Evolutionary conservation across 1,140 invertebrate species (phyloP), one percentile per base, ranked within the genome.

Genomic region (Ceratosolen solmsi): DNA sequence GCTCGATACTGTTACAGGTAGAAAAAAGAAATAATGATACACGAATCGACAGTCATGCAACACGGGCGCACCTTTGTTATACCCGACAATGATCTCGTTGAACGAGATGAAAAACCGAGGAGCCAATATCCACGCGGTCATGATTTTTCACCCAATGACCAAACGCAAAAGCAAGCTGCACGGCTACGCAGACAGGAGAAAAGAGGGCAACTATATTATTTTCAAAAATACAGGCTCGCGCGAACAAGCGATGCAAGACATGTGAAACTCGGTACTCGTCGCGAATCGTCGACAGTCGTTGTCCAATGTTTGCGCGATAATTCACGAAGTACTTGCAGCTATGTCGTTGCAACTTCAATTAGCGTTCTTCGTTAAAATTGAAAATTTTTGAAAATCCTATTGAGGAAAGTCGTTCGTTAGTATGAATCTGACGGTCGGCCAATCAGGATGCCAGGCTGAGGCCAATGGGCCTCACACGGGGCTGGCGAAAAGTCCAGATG

Each of bases 191-290:
- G 13, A n/a, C n/a, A 71, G 38, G 38, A 27, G 25, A 17, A 71
- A 49, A 71, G 70, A 41, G 15, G 9, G 70, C 70, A 17, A n/a
- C 4, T 20, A 70, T 5, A 13, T 36, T 2, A 41, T 51, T 54
- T 38, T 22, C 27, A 9, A 22, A 1, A 36, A 56, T 36, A 41
- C 30, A 70, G 20, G 0, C 33, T n/a, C n/a, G 30, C 20, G 25
- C 8, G 46, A 72, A 46, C 68, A 46, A 70, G 46, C 30, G 46
- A 79, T 70, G 63, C 75, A 68, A 77, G 58, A 60, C 17, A 56
- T n/a, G 60, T 58, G 73, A 70, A 70, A 25, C 17, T 46, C 38
- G n/a, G n/a, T n/a, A n/a, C n/a, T n/a, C n/a, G n/a, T n/a, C n/a
- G 30, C 38, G 22, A 41, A 33, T 27, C 49, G 27, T 20, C 20